A percentile compares a stretch with the other conserved stretches of the same genome.
Conservation (phyloP, 2,797 vertebrate species). For the Melanotaenia trifasciata region DNA sequence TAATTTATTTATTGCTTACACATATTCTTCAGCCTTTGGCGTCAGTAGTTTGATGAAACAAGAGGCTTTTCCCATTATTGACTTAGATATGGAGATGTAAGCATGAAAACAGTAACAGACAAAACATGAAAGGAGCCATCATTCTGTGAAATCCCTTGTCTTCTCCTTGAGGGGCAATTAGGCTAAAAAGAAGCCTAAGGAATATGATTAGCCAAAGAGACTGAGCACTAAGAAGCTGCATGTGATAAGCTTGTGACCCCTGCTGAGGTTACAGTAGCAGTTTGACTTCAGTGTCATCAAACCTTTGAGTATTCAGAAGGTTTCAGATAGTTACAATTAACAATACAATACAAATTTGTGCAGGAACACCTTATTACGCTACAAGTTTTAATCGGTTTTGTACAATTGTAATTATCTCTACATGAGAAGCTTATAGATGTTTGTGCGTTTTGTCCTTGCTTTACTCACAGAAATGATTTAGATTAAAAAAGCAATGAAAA, state of each 20-base stretch:
- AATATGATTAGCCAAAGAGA: slow-evolving; percentile 60
- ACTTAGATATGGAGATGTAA: slow-evolving; percentile 32
- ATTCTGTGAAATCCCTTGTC: slow-evolving; percentile 37
- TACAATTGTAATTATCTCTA: background rate
- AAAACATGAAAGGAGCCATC: slow-evolving; percentile 50
- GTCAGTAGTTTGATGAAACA: slow-evolving; percentile 24
- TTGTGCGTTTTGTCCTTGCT: slow-evolving; percentile 24
- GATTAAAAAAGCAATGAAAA: slow-evolving; percentile 35
- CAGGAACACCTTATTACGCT: background rate
- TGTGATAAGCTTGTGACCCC: slow-evolving; percentile 55
- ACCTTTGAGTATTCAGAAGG: slow-evolving; percentile 6
- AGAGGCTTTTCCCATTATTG: slow-evolving; percentile 19
- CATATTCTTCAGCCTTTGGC: slow-evolving; percentile 48
- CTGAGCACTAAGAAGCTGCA: slow-evolving; percentile 48
- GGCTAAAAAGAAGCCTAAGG: slow-evolving; percentile 62
- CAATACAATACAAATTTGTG: background rate
- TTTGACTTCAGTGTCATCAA: slow-evolving; percentile 39
- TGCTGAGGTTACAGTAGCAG: slow-evolving; percentile 47
- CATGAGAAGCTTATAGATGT: background rate
- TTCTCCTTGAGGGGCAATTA: slow-evolving; percentile 52
- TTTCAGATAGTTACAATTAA: background rate
- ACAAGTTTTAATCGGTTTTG: too few relatives aligned
- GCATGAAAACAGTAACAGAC: slow-evolving; percentile 32
- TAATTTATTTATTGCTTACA: slow-evolving; percentile 25
- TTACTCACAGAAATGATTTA: slow-evolving; percentile 12